Evolutionary conservation across 2,113 vertebrate species (phyloP).

Genomic region (Myotis brandtii): DNA sequence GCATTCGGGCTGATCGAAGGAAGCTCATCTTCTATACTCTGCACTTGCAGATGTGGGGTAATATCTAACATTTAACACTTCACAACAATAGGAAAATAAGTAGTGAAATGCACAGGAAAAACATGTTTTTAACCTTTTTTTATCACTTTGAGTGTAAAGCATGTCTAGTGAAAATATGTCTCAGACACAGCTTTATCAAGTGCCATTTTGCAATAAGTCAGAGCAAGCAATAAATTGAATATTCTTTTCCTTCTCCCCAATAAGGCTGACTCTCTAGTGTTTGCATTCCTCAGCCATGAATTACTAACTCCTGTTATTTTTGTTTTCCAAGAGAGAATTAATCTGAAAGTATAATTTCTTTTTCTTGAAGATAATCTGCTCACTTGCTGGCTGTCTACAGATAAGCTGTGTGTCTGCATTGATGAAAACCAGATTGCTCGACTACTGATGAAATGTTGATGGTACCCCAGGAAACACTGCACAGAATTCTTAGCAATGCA

Average conservation of each 20-base stretch:
- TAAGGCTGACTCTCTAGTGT: conserved; percentile 15
- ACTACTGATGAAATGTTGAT: conserved; percentile 61
- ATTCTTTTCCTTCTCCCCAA: not conserved
- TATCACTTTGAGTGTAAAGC: not conserved
- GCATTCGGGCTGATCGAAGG: conserved; percentile 26
- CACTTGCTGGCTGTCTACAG: conserved; percentile 54
- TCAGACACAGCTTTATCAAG: not conserved
- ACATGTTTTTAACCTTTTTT: not conserved
- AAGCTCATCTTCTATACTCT: conserved; percentile 40
- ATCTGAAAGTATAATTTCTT: conserved; percentile 70
- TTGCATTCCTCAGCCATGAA: not conserved
- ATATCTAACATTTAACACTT: conserved; percentile 48
- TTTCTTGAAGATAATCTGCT: conserved; percentile 52
- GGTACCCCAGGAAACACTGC: conserved; percentile 4
- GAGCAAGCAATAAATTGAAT: not conserved
- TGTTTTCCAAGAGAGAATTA: conserved; percentile 67
- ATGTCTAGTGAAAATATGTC: not conserved
- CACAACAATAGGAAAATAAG: conserved; percentile 33
- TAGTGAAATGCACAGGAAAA: not conserved
- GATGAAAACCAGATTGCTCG: conserved; percentile 73
- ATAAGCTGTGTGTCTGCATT: conserved; percentile 60
- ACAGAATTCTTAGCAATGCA: not conserved
- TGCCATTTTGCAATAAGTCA: not conserved
- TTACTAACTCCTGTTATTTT: conserved; percentile 68
- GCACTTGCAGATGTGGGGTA: conserved; percentile 50